Evolutionary conservation across 2,113 vertebrate species (phyloP).

Genomic region (Colossoma macropomum): DNA sequence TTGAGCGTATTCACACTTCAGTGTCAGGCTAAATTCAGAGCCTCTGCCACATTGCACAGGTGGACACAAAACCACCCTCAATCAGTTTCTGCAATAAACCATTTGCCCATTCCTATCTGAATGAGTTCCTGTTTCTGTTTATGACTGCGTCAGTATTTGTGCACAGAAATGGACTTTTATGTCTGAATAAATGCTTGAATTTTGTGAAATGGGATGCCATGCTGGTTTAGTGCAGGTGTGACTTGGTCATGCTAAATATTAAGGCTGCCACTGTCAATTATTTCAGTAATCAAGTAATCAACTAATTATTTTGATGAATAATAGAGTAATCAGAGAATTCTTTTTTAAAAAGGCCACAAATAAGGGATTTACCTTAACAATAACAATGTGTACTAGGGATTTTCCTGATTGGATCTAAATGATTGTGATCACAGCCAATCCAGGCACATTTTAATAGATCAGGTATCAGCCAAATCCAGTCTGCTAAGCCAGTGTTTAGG

Average conservation of each 20-base stretch:
- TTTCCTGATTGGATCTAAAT: too few species aligned
- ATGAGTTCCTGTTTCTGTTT: constrained; percentile 51
- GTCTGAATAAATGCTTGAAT: constrained; percentile 25
- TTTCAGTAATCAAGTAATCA: too few species aligned
- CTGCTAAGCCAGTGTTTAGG: too few species aligned
- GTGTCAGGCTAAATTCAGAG: constrained; percentile 69
- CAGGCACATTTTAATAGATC: too few species aligned
- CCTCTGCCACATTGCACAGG: constrained; percentile 14
- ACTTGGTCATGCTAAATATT: background rate
- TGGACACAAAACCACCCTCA: constrained; percentile 6
- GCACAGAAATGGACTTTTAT: background rate
- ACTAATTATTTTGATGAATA: too few species aligned
- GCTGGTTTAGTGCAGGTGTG: background rate
- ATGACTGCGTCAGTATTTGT: constrained; percentile 2
- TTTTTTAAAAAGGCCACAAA: too few species aligned
- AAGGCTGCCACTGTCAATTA: background rate
- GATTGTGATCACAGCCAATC: too few species aligned
- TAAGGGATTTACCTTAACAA: too few species aligned
- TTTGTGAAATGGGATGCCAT: background rate
- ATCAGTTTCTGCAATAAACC: background rate
- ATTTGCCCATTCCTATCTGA: constrained; percentile 11
- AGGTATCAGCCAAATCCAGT: too few species aligned
- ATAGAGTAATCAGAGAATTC: too few species aligned
- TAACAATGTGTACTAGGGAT: too few species aligned
- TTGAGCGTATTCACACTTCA: constrained; percentile 58